These are phyloP conservation scores for Heloderma charlesbogerti DNA, from an alignment of 2,113 vertebrate genomes.

Conservation along the genomic window DNA sequence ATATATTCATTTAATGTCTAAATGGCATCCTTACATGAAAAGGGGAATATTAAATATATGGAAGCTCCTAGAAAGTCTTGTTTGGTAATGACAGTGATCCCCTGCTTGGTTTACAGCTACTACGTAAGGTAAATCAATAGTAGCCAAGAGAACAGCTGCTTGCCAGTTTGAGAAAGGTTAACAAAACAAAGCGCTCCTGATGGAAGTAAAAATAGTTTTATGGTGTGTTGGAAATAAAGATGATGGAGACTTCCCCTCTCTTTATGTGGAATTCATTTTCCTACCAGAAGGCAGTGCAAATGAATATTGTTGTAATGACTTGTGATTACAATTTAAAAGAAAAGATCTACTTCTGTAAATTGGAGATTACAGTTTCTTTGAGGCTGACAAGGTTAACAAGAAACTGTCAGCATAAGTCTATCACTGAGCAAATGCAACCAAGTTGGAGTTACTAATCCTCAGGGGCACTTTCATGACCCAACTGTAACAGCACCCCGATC, in stretches of 20 bases:
- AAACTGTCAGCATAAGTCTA: background rate
- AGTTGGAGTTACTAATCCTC: background rate
- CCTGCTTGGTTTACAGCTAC: fast-evolving
- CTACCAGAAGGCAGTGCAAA: background rate
- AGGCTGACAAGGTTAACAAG: background rate
- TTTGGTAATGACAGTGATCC: fast-evolving
- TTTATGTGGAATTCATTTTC: background rate
- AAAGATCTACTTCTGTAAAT: too few relatives aligned
- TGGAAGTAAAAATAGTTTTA: background rate
- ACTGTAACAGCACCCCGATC: background rate
- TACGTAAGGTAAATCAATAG: fast-evolving
- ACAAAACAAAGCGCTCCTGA: fast-evolving
- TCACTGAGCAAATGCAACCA: background rate
- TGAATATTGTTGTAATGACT: too few relatives aligned
- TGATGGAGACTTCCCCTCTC: background rate
- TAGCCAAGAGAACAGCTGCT: background rate
- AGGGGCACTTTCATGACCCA: background rate
- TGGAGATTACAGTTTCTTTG: background rate
- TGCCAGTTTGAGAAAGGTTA: fast-evolving
- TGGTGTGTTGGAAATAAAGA: background rate
- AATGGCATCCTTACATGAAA: background rate
- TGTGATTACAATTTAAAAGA: background rate
- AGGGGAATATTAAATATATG: background rate
- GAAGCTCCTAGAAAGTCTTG: background rate
- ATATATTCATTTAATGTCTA: background rate